phyloP scores from a whole-genome alignment of 2,113 vertebrate genomes.

The Burhinus oedicnemus region DNA sequence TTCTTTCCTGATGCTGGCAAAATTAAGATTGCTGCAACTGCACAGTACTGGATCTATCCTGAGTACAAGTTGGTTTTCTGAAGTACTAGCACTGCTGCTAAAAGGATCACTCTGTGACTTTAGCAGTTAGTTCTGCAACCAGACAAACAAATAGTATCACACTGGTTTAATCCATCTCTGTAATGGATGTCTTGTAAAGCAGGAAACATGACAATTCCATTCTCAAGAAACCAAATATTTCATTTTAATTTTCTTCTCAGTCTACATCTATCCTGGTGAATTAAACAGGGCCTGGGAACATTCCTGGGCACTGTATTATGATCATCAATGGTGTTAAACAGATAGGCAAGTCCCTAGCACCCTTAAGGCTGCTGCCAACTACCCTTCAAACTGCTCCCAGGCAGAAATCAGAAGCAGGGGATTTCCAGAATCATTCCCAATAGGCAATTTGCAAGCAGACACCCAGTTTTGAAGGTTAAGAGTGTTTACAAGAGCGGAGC shows the following conservation, averaged over 20 bases:
- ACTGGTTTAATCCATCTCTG: not conserved
- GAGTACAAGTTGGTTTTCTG: not conserved
- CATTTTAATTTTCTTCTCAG: not conserved
- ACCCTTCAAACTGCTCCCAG: not conserved
- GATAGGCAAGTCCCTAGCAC: not conserved
- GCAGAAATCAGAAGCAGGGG: not conserved
- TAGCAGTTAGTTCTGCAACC: not conserved
- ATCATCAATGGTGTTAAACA: not conserved
- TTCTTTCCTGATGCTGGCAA: not conserved
- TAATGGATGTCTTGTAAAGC: not conserved
- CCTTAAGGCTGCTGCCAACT: not conserved
- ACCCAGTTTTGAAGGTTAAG: not conserved
- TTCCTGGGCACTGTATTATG: not conserved
- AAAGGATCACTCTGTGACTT: not conserved
- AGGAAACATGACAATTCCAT: not conserved
- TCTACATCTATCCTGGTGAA: not conserved
- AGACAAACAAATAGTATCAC: not conserved
- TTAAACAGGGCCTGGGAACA: constrained; percentile 6
- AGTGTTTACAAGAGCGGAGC: constrained; percentile 11
- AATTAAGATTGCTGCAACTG: not conserved
- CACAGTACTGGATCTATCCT: not conserved
- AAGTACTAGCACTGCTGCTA: not conserved
- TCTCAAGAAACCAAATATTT: not conserved
- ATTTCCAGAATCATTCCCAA: constrained; percentile 31
- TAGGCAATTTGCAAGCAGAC: not conserved